A percentile compares a stretch with the other conserved stretches of the same genome.
Conservation (phyloP, 2,888 invertebrate genomes). For the Aphidius colemani region DNA sequence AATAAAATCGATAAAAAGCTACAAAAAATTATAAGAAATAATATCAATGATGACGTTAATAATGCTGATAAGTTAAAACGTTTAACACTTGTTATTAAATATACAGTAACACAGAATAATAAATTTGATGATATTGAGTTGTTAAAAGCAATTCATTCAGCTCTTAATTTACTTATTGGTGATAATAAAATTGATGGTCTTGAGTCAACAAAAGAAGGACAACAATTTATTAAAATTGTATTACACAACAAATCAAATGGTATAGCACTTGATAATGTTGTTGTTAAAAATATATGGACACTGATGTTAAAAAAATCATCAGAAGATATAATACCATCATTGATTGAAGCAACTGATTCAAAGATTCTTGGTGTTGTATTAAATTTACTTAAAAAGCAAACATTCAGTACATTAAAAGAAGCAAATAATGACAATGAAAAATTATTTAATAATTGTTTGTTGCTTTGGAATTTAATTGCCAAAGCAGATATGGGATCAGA, state of each 20-base stretch:
- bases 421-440: conserved; percentile 32
- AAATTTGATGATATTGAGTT: conserved; percentile 34
- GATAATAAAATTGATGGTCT: conserved; percentile 30
- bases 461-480: conserved; percentile 47
- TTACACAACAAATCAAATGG: conserved; percentile 38
- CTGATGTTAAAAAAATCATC: conserved; percentile 39
- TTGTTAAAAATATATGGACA: conserved; percentile 41
- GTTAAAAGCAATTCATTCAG: conserved; percentile 34
- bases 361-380: conserved; percentile 40
- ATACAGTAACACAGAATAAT: conserved; percentile 34
- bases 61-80: conserved; percentile 40
- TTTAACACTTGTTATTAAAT: conserved; percentile 43
- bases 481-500: conserved; percentile 40
- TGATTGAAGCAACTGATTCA: conserved; percentile 40
- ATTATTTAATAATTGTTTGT: conserved; percentile 36
- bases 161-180: conserved; percentile 38
- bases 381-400: conserved; percentile 34
- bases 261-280: conserved; percentile 37
- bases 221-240: conserved; percentile 39
- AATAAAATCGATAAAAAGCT: conserved; percentile 44
- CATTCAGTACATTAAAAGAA: conserved; percentile 30
- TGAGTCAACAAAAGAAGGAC: conserved; percentile 32
- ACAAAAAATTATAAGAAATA: conserved; percentile 37
- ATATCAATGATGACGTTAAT: conserved; percentile 32
- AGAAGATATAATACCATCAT: conserved; percentile 36